Percentiles rank a stretch among this genome's conserved stretches.
Conservation (phyloP, 2,888 invertebrate species). For the Caenorhabditis sinica region DNA sequence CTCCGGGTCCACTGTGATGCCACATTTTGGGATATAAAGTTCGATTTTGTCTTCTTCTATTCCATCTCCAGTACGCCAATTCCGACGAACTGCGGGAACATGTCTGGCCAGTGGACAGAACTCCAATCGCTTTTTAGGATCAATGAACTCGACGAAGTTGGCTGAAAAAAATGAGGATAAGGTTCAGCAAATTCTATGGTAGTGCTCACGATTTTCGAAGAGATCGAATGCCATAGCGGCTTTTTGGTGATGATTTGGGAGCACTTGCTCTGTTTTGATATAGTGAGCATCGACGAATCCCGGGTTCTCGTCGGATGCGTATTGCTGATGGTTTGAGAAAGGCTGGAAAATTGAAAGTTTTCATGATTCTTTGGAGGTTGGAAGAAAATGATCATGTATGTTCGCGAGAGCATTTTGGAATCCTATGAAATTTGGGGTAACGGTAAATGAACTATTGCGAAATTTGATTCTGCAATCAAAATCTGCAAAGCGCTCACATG, state of each 20-base stretch:
- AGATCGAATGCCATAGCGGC: neutral
- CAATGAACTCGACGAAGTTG: neutral
- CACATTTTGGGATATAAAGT: neutral
- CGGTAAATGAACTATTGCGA: too few species aligned
- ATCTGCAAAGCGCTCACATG: too few species aligned
- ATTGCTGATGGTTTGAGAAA: neutral
- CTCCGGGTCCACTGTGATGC: neutral
- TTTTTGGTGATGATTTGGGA: neutral
- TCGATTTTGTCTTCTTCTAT: too few species aligned
- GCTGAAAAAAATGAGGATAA: too few species aligned
- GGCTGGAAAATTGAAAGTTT: neutral
- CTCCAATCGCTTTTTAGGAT: neutral
- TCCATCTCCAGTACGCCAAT: neutral
- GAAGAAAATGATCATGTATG: too few species aligned
- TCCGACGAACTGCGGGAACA: neutral
- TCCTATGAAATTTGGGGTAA: too few species aligned
- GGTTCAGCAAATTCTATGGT: too few species aligned
- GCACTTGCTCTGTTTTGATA: constrained; percentile 11
- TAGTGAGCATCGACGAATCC: constrained; percentile 26
- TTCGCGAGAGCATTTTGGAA: too few species aligned
- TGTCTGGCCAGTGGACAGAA: neutral
- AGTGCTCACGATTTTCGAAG: constrained; percentile 4
- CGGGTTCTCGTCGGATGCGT: neutral
- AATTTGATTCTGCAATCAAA: too few species aligned
- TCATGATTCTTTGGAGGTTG: too few species aligned